Conservation (phyloP, 2,888 invertebrate species). For the Alcis repandata region DNA sequence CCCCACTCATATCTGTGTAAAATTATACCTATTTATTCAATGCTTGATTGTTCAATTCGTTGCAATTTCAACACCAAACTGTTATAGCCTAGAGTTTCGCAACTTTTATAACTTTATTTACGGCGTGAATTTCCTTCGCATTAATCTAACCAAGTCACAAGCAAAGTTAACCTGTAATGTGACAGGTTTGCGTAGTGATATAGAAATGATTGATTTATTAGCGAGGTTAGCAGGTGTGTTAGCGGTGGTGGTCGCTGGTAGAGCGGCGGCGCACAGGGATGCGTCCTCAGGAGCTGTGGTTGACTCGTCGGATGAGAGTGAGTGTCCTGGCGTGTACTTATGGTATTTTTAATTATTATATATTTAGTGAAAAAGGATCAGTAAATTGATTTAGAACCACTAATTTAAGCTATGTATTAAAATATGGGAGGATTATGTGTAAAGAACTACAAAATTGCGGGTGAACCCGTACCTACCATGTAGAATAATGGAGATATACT, state of each 20-base stretch:
- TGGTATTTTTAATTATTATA: too few species aligned
- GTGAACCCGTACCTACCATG: too few species aligned
- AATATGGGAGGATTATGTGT: too few species aligned
- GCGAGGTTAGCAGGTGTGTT: slow-evolving; percentile 1
- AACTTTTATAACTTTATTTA: slow-evolving; percentile 24
- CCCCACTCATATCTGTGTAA: not conserved
- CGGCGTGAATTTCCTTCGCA: not conserved
- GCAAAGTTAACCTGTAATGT: slow-evolving; percentile 1
- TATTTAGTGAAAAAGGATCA: too few species aligned
- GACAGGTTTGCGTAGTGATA: not conserved
- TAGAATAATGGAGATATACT: too few species aligned
- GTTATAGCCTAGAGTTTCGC: slow-evolving; percentile 22
- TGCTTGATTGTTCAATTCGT: not conserved
- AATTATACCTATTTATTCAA: not conserved
- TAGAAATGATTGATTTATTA: not conserved
- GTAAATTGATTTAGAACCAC: too few species aligned
- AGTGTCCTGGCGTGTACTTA: slow-evolving; percentile 40
- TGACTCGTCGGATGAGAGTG: slow-evolving; percentile 50
- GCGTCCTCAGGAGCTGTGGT: slow-evolving; percentile 1
- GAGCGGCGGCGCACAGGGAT: slow-evolving; percentile 1
- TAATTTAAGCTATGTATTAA: too few species aligned
- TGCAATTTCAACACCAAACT: slow-evolving; percentile 4
- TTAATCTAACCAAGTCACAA: not conserved
- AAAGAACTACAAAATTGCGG: too few species aligned
- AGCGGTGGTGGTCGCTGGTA: not conserved